phyloP scores from a whole-genome alignment of 2,797 vertebrate genomes.

The Benthosema pterotum region DNA sequence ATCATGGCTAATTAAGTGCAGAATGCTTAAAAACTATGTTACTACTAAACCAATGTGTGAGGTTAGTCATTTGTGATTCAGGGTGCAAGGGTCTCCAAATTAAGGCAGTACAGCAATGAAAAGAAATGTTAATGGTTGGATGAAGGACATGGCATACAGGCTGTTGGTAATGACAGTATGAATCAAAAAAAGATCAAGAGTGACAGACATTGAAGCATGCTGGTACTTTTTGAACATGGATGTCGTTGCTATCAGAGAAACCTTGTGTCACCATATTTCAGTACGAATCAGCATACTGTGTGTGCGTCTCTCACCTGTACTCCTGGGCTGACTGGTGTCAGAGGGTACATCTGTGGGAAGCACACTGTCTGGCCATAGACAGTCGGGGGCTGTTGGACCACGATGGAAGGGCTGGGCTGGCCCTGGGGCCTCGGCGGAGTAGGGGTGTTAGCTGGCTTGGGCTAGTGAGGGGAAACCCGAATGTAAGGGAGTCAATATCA shows the following conservation, averaged over 20 bases:
- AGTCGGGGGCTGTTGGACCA: constrained; percentile 92
- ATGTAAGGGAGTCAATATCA: background rate
- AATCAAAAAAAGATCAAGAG: no score
- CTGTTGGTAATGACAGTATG: no score
- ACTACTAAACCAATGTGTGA: no score
- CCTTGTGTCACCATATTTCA: constrained; percentile 3
- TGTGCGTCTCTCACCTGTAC: constrained; percentile 87
- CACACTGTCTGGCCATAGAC: constrained; percentile 96
- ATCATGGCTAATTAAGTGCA: no score
- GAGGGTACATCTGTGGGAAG: constrained; percentile 98
- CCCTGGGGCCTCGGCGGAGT: constrained; percentile 96
- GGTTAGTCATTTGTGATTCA: no score
- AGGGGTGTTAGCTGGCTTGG: constrained; percentile 96
- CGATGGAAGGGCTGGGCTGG: constrained; percentile 96
- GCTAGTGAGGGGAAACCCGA: constrained; percentile 72
- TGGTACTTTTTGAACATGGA: background rate
- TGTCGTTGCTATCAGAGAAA: no score
- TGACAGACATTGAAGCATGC: background rate
- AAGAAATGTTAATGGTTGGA: no score
- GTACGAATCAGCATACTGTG: background rate
- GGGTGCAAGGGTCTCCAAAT: no score
- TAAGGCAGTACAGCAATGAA: no score
- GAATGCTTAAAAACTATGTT: no score
- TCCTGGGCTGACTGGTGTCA: constrained; percentile 95
- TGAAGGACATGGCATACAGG: no score